Percentiles rank a stretch among this genome's conserved stretches.
phyloP scores from a whole-genome alignment of 2,888 invertebrate genomes.

The Alsophila aescularia region DNA sequence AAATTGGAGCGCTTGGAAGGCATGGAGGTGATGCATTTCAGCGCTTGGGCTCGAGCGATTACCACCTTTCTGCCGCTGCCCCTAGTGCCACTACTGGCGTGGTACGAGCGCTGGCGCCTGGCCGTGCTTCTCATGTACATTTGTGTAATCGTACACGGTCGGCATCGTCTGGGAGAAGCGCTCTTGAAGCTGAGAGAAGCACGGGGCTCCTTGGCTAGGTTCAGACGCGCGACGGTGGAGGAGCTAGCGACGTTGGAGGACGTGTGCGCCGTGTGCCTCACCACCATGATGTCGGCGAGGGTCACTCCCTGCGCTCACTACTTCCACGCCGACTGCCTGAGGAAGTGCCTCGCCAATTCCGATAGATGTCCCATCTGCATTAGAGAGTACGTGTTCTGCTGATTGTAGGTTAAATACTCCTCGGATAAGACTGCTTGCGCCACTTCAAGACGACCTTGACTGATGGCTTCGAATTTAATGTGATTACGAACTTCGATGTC shows the following conservation, averaged over 20 bases:
- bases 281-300: conserved; percentile 87
- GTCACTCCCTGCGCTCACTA: conserved; percentile 92
- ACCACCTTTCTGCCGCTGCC: conserved; percentile 84
- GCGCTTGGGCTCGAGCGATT: conserved; percentile 85
- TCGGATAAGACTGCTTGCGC: conserved; percentile 63
- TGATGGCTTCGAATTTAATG: conserved; percentile 37
- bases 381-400: conserved; percentile 85
- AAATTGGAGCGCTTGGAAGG: conserved; percentile 87
- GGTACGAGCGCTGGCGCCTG: conserved; percentile 84
- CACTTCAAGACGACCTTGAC: conserved; percentile 36
- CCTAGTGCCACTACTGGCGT: conserved; percentile 82
- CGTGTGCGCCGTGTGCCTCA: conserved; percentile 91
- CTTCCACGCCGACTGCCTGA: conserved; percentile 91
- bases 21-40: conserved; percentile 88
- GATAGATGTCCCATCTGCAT: conserved; percentile 91
- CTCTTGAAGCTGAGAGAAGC: conserved; percentile 84
- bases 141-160: conserved; percentile 87
- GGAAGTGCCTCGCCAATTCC: conserved; percentile 88
- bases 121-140: conserved; percentile 85
- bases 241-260: conserved; percentile 89
- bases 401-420: conserved; percentile 43
- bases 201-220: conserved; percentile 85
- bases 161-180: conserved; percentile 85
- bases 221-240: conserved; percentile 86
- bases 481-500: conserved; percentile 25